Base-by-base conservation (phyloP, 2,888 invertebrate genomes). In the Thymelicus lineola region DNA sequence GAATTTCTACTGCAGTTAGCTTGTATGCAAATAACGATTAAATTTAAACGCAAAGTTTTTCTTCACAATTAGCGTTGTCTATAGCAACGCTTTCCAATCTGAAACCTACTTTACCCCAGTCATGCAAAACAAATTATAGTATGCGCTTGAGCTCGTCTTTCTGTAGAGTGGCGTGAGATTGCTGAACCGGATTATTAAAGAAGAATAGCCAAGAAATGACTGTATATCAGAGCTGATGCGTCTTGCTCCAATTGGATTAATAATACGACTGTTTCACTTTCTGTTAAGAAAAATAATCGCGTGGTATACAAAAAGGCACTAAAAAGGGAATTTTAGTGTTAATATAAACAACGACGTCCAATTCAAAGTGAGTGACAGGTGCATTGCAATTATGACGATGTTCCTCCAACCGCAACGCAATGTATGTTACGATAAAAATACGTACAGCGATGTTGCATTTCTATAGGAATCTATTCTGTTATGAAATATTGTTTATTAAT, bases 121-220 rank as follows among this genome's bases (percentile, higher is more conserved):
- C 91, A 90, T 90, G 91, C 91, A 90, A 87, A 89, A 84, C 86
- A 87, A 88, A 90, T 91, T 87, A 88, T 75, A 75, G 79, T 77
- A 75, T 75, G 75, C 59, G 50, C 74, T 78, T 70, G 74, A 70
- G 72, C 72, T 75, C 71, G 73, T 76, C 66, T 73, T 73, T 57
- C 70, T 74, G 69, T 75, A 75, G 75, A 76, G 73, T 75, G 70
- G 74, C 78, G 80, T 80, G 79, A 75, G 77, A 78, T 69, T 72
- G 59, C 45, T 64, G 64, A 64, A 65, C 59, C 65, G 70, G 59
- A 70, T 65, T 65, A 70, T 7, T 15, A 48, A 20, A 50, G 28
- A 28, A 42, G 58, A 46, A 65, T 65, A 65, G 55, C 20, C 28
- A 65, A 59, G 36, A 65, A 69, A 69, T 57, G 60, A 53, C 38